A percentile compares a stretch with the other conserved stretches of the same genome.
Evolutionary conservation across 2,888 invertebrate genomes (phyloP).

Genomic region (Eupithecia subfuscata): DNA sequence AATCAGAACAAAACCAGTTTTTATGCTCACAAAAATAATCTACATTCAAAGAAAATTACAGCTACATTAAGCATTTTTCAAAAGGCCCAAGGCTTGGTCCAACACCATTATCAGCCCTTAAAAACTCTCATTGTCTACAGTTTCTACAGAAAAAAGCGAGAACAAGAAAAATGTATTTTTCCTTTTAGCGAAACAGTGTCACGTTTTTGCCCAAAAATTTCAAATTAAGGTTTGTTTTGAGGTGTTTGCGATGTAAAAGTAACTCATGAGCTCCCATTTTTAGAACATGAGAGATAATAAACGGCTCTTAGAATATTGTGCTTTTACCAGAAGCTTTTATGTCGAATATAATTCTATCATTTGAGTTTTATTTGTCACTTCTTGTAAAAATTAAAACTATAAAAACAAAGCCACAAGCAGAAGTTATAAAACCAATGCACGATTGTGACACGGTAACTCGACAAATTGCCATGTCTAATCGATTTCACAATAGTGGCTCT

Average conservation of each 20-base stretch:
- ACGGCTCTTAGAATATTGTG: slow-evolving; percentile 17
- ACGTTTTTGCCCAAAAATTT: background rate
- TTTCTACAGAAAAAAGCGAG: slow-evolving; percentile 8
- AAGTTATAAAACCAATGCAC: background rate
- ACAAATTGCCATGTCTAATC: background rate
- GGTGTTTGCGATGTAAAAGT: background rate
- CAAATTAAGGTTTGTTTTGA: background rate
- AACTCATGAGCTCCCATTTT: background rate
- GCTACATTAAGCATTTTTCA: slow-evolving; percentile 4
- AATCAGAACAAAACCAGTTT: background rate
- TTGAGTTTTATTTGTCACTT: background rate
- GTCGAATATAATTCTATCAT: background rate
- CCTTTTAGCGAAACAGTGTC: slow-evolving; percentile 5
- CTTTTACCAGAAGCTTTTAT: background rate
- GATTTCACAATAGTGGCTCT: background rate
- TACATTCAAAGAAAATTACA: slow-evolving; percentile 3
- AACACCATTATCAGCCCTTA: slow-evolving; percentile 14
- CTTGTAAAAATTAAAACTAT: background rate
- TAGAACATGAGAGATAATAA: background rate
- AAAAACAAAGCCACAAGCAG: background rate
- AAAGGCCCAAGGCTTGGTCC: slow-evolving; percentile 9
- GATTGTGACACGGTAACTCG: background rate
- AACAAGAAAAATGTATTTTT: slow-evolving; percentile 9
- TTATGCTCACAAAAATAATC: background rate
- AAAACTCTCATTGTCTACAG: slow-evolving; percentile 13